These are phyloP conservation scores for Heterodera schachtii DNA, from an alignment of 1,140 invertebrate genomes.

Conservation along the genomic window DNA sequence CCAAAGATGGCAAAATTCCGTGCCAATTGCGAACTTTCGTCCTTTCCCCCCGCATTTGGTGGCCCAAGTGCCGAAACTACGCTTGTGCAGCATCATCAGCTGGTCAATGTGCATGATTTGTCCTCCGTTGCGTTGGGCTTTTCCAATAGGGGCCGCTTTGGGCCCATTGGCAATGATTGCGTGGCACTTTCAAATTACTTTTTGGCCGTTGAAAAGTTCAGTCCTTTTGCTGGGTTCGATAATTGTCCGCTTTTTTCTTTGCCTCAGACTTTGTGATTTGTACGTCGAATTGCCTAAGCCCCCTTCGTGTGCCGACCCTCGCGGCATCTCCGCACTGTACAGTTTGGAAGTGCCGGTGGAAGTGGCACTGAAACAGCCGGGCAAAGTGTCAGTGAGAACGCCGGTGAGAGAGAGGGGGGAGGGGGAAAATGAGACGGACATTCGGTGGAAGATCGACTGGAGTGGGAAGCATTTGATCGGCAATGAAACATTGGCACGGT, in stretches of 20 bases:
- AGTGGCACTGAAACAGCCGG: constrained; percentile 5
- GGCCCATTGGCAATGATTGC: not conserved
- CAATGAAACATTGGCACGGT: not conserved
- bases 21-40: no score
- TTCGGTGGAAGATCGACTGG: not conserved
- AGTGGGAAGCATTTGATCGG: not conserved
- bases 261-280: not conserved
- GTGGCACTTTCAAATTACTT: not conserved
- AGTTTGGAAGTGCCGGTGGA: constrained; percentile 14
- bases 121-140: not conserved
- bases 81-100: no score
- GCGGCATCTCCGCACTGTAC: not conserved
- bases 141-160: not conserved
- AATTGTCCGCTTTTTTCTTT: not conserved
- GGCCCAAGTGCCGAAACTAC: no score
- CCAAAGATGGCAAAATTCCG: no score
- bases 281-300: not conserved
- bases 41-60: no score
- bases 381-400: constrained; percentile 4
- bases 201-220: constrained; percentile 1
- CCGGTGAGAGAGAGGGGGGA: no score
- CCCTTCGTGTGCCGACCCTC: not conserved
- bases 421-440: no score
- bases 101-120: no score
- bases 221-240: not conserved